A percentile compares a stretch with the other conserved stretches of the same genome.
Evolutionary conservation across 2,797 vertebrate genomes (phyloP).

Genomic region (Bradypus variegatus): DNA sequence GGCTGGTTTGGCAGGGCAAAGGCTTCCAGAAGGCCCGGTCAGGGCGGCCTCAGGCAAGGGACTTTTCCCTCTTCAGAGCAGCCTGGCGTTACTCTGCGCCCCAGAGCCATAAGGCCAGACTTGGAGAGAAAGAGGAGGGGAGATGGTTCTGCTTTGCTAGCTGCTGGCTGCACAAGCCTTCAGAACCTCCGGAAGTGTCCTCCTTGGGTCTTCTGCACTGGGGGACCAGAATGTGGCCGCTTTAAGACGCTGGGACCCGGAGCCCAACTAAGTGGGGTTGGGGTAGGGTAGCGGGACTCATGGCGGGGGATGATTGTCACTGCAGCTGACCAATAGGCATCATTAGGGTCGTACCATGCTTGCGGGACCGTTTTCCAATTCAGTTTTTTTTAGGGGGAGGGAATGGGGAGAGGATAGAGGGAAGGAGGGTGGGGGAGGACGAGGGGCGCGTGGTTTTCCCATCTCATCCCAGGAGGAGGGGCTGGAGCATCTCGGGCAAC

Average conservation of each 20-base stretch:
- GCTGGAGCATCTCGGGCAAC: slow-evolving; percentile 62
- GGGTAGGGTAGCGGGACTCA: neutral
- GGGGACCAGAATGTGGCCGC: slow-evolving; percentile 1
- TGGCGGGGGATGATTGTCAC: slow-evolving; percentile 48
- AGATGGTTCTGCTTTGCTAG: neutral
- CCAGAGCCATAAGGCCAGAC: neutral
- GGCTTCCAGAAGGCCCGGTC: neutral
- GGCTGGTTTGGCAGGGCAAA: neutral
- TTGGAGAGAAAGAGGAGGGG: neutral
- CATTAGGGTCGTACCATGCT: slow-evolving; percentile 16
- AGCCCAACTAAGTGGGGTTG: neutral
- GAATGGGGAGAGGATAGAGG: neutral
- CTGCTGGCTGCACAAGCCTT: neutral
- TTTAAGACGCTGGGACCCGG: slow-evolving; percentile 39
- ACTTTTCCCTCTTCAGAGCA: neutral
- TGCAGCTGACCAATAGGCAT: slow-evolving; percentile 37
- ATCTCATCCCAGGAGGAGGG: slow-evolving; percentile 67
- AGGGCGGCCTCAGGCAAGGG: neutral
- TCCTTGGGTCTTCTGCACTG: neutral
- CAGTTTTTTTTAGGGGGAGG: slow-evolving; percentile 49
- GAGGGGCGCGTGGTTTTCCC: slow-evolving; percentile 68
- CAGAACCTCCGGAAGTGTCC: slow-evolving; percentile 1
- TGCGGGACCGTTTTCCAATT: slow-evolving; percentile 58
- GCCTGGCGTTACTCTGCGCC: neutral
- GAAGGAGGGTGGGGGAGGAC: slow-evolving; percentile 44